phyloP scores from a whole-genome alignment of 2,113 vertebrate species.

The Brachypodius melanocephalos region DNA sequence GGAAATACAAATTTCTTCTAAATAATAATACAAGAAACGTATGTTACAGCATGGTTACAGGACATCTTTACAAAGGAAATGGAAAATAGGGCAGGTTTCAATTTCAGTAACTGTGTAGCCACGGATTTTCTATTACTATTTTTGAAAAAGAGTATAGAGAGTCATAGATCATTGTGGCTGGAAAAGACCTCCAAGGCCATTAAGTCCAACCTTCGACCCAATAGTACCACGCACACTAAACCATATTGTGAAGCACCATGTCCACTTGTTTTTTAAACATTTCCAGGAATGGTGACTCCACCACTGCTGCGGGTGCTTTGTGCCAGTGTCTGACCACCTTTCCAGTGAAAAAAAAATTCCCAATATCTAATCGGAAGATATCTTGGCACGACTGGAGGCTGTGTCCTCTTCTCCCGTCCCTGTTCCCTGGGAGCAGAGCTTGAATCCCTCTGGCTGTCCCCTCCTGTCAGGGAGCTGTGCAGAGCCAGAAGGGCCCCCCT shows the following conservation, averaged over 20 bases:
- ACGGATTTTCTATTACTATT: neutral
- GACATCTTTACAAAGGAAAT: neutral
- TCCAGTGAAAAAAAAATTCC: neutral
- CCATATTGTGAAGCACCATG: neutral
- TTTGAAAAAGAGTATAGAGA: neutral
- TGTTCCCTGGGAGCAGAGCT: neutral
- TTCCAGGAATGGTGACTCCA: neutral
- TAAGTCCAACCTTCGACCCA: neutral
- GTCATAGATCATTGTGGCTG: neutral
- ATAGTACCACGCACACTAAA: neutral
- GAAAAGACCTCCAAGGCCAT: neutral
- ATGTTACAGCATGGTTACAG: neutral
- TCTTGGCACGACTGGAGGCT: neutral
- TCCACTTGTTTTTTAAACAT: neutral
- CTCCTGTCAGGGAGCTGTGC: neutral
- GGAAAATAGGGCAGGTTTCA: neutral
- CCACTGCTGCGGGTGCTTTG: neutral
- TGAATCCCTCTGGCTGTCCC: fast-evolving
- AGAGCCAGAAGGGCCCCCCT: neutral
- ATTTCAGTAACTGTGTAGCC: neutral
- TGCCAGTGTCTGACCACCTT: neutral
- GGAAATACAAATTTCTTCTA: neutral
- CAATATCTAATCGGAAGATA: neutral
- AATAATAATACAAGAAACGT: neutral
- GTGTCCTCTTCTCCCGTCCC: neutral